These are phyloP conservation scores for Ailuropoda melanoleuca DNA, from an alignment of 2,113 vertebrate genomes.

Conservation along the genomic window DNA sequence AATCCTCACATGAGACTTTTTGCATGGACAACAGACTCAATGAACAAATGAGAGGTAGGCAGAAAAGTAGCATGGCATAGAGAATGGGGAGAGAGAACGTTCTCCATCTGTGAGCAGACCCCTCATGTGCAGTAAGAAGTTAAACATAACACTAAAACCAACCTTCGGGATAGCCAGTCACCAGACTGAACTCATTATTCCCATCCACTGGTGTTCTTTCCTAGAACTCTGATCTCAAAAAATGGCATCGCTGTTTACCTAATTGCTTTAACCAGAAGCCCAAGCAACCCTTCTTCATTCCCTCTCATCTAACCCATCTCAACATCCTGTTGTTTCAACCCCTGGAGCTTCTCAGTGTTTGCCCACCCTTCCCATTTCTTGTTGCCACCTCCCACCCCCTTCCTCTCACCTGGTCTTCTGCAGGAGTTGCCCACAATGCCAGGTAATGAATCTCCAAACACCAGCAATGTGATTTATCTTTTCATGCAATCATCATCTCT, in stretches of 20 bases:
- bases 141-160: too few species aligned
- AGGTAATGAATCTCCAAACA: not conserved
- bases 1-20: not conserved
- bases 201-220: not conserved
- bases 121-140: too few species aligned
- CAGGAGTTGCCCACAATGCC: not conserved
- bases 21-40: not conserved
- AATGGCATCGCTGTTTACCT: not conserved
- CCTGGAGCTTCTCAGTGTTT: not conserved
- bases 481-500: not conserved
- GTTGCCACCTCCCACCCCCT: not conserved
- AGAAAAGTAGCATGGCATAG: not conserved
- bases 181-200: not conserved
- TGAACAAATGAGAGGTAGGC: not conserved
- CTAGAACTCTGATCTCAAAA: not conserved
- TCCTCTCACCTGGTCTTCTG: not conserved
- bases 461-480: rapidly evolving
- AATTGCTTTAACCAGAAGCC: not conserved
- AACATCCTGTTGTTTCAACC: not conserved
- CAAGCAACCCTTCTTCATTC: not conserved
- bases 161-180: not conserved
- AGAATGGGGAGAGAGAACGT: not conserved
- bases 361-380: not conserved
- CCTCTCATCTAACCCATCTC: not conserved
- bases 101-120: rapidly evolving